These are phyloP conservation scores for Myodes glareolus DNA, from an alignment of 2,113 vertebrate species.

Conservation along the genomic window DNA sequence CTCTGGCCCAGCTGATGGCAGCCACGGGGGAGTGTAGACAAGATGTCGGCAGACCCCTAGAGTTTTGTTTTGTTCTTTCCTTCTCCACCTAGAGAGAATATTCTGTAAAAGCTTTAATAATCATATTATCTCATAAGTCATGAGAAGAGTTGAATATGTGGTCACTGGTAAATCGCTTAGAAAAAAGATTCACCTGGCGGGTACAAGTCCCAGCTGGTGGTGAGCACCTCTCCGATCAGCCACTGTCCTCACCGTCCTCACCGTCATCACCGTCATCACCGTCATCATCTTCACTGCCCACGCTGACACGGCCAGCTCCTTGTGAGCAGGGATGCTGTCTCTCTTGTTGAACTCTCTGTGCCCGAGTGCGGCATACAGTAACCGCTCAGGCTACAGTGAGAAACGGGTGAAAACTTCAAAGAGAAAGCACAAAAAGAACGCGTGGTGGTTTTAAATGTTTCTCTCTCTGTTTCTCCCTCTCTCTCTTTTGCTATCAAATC, in stretches of 20 bases:
- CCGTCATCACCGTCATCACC: neutral
- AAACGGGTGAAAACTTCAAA: neutral
- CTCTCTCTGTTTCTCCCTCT: neutral
- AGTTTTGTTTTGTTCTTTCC: neutral
- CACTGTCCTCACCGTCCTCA: fast-evolving
- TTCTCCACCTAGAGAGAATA: neutral
- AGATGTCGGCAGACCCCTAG: neutral
- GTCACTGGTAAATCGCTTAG: neutral
- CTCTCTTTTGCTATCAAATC: slow-evolving; percentile 59
- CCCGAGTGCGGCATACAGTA: neutral
- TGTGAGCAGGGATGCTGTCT: neutral
- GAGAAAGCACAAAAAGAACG: neutral
- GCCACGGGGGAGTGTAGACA: fast-evolving
- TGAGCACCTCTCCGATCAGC: neutral
- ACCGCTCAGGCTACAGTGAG: neutral
- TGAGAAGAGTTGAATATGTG: neutral
- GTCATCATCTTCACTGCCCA: too few relatives aligned
- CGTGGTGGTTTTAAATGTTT: neutral
- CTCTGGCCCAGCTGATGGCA: too few relatives aligned
- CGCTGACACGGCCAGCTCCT: neutral
- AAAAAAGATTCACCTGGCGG: neutral
- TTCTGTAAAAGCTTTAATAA: neutral
- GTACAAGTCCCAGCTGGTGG: neutral
- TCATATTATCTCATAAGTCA: neutral
- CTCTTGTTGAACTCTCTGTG: neutral